Percentiles rank a stretch among this genome's conserved stretches.
Evolutionary conservation across 2,888 invertebrate species (phyloP).

Genomic region (Tachina grossa): DNA sequence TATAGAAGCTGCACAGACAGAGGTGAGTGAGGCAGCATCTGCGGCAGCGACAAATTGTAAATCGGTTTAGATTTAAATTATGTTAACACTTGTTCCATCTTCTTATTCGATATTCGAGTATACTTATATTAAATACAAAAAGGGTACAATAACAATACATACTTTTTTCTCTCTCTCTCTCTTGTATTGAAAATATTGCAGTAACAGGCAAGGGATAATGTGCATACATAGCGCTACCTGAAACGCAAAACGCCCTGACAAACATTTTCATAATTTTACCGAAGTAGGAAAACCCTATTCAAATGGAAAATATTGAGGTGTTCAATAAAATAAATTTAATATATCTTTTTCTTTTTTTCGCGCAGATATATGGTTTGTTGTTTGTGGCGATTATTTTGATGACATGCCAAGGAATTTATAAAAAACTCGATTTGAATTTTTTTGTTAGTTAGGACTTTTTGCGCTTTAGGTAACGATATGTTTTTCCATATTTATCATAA

Average conservation of each 20-base stretch:
- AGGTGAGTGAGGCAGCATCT: background rate
- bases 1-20: background rate
- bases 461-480: too few species aligned
- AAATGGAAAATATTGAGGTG: too few species aligned
- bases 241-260: background rate
- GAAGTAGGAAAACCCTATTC: too few species aligned
- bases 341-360: too few species aligned
- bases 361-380: too few species aligned
- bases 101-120: constrained; percentile 21
- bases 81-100: constrained; percentile 68
- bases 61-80: constrained; percentile 68
- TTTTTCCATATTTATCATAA: too few species aligned
- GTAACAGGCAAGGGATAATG: constrained; percentile 32
- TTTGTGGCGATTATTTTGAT: too few species aligned
- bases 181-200: constrained; percentile 6
- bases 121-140: constrained; percentile 5
- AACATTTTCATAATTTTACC: too few species aligned
- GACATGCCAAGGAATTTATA: too few species aligned
- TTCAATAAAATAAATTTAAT: too few species aligned
- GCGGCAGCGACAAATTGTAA: constrained; percentile 64
- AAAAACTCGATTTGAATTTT: too few species aligned
- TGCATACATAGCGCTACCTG: background rate
- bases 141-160: constrained; percentile 47
- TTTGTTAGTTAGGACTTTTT: too few species aligned
- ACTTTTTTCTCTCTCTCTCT: background rate